Evolutionary conservation across 2,797 vertebrate genomes (phyloP).

Genomic region (Nannoperca obscura): DNA sequence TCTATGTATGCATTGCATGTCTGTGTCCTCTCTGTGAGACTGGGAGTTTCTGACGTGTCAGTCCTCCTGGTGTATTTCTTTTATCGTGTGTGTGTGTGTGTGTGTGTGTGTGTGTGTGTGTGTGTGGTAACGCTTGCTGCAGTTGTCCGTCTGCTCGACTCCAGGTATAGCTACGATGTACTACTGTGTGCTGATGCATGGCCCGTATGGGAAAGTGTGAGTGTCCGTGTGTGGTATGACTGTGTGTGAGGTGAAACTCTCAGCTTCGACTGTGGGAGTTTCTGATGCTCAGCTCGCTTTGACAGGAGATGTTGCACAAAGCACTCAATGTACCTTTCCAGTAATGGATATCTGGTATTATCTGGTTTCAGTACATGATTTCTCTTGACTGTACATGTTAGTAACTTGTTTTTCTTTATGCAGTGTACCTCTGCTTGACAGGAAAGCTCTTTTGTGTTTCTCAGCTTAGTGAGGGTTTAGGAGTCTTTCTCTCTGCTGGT

Average conservation of each 20-base stretch:
- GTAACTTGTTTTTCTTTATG: constrained; percentile 66
- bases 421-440: constrained; percentile 66
- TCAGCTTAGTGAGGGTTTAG: constrained; percentile 64
- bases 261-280: constrained; percentile 59
- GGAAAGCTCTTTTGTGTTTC: constrained; percentile 62
- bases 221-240: constrained; percentile 35
- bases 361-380: constrained; percentile 72
- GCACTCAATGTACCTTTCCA: constrained; percentile 81
- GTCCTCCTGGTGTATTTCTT: constrained; percentile 54
- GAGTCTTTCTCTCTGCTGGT: constrained; percentile 70
- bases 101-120: constrained; percentile 16
- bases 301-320: constrained; percentile 82
- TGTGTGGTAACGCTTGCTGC: constrained; percentile 68
- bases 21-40: constrained; percentile 69
- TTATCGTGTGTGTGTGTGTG: constrained; percentile 39
- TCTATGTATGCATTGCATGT: constrained; percentile 79
- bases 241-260: constrained; percentile 49
- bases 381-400: constrained; percentile 68
- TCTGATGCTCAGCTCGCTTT: constrained; percentile 75
- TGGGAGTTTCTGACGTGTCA: constrained; percentile 45
- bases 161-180: constrained; percentile 84
- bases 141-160: constrained; percentile 90
- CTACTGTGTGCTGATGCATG: constrained; percentile 90
- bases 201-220: constrained; percentile 65
- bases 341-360: constrained; percentile 73